A percentile compares a stretch with the other conserved stretches of the same genome.
Conservation (phyloP, 2,113 vertebrate genomes). For the Brachypodius melanocephalos region DNA sequence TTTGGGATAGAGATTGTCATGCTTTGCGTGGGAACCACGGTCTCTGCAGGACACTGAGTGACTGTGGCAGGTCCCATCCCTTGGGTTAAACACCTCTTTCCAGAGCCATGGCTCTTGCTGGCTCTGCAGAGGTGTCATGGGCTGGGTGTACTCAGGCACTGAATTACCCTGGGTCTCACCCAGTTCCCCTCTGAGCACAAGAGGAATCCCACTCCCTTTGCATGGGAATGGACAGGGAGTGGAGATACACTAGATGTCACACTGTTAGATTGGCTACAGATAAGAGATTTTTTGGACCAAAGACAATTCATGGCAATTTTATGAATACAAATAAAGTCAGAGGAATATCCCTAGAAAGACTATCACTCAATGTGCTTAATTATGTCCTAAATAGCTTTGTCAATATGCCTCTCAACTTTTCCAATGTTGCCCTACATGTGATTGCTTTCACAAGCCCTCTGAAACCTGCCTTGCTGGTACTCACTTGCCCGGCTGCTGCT, state of each 20-base stretch:
- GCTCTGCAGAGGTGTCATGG: neutral
- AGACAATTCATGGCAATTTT: neutral
- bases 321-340: neutral
- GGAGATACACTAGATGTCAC: neutral
- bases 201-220: neutral
- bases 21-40: constrained; percentile 9
- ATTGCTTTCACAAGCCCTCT: neutral
- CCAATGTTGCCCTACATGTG: fast-evolving
- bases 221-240: neutral
- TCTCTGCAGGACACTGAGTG: neutral
- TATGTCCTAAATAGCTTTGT: neutral
- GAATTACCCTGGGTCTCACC: neutral
- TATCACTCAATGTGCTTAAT: neutral
- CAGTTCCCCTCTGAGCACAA: neutral
- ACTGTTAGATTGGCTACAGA: neutral
- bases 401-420: neutral
- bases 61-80: neutral
- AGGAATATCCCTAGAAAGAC: neutral
- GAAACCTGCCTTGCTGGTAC: neutral
- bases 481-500: neutral
- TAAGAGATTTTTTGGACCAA: neutral
- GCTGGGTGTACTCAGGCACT: neutral
- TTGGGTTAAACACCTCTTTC: neutral
- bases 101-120: neutral
- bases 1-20: neutral